A percentile compares a stretch with the other conserved stretches of the same genome.
Conservation (phyloP, 2,113 vertebrate genomes). For the Chionodraco myersi region DNA sequence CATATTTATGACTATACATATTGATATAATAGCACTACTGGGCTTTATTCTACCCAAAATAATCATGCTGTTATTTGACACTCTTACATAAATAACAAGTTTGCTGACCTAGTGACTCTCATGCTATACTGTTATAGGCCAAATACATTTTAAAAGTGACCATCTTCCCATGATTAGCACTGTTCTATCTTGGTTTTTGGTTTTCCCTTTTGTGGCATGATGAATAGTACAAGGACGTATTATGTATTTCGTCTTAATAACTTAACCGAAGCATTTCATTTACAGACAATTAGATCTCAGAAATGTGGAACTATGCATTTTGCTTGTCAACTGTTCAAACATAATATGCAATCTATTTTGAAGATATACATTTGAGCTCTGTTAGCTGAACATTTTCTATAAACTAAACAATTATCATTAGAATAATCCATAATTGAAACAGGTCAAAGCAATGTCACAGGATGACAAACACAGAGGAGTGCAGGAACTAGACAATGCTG, state of each 20-base stretch:
- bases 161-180: too few species aligned
- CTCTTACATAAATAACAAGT: neutral
- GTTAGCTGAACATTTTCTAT: neutral
- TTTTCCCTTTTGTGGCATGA: neutral
- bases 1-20: too few species aligned
- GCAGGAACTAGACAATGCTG: conserved; percentile 20
- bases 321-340: neutral
- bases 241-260: neutral
- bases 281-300: neutral
- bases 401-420: conserved; percentile 1
- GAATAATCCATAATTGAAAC: conserved; percentile 8
- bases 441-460: conserved; percentile 32
- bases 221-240: neutral
- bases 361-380: neutral
- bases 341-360: neutral
- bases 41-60: too few species aligned
- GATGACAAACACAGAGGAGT: conserved; percentile 17
- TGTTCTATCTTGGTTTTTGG: neutral
- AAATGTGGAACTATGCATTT: neutral
- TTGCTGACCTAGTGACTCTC: neutral
- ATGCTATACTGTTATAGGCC: neutral
- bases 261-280: neutral
- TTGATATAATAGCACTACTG: too few species aligned
- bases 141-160: neutral
- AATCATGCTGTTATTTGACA: too few species aligned